Evolutionary conservation across 2,888 invertebrate species (phyloP), one percentile per base, ranked within the genome.

Genomic region (Lingula anatina): DNA sequence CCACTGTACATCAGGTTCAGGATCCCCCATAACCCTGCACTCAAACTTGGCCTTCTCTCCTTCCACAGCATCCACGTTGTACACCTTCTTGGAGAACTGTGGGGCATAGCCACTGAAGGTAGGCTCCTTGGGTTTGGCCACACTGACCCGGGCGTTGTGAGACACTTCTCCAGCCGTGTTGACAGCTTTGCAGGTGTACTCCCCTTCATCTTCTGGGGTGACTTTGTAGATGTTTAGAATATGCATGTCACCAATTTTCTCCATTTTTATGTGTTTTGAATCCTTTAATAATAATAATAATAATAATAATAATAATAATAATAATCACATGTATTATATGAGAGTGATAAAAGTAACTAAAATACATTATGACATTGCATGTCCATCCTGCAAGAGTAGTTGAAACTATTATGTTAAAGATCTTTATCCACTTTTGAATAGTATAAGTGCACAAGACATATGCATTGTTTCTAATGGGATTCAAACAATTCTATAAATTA

Each of bases 1-100:
- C 94, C 94, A 94, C 40, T 85, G 84, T 9, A 93, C 86, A 70
- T 86, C 86, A 7, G 93, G 93, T 3, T 87, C 85, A 42, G 93
- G 93, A 71, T 89, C 88, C 42, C 92, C 93, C 23, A 85, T 86
- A 3, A 93, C 90, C 78, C 86, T 88, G 7, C 67, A 65, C 41
- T 67, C 69, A 60, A 71, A 67, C 45, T 58, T 59, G 15, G 64
- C 68, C 25, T 48, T 56, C 18, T 62, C 47, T 18, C 70, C 70
- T 41, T 64, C 62, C 2, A 57, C 50, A 3, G 55, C 58, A 4
- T 55, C 51, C 9, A 60, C 54, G 50, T 72, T 68, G 24, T 64
- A 57, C 4, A 73, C 59, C 45, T 64, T 66, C 49, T 67, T 70
- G 3, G 69, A 66, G 54, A 75, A 70, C 2, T 66, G 61, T 21